phyloP scores from a whole-genome alignment of 2,888 invertebrate species.

The Tholera decimalis region DNA sequence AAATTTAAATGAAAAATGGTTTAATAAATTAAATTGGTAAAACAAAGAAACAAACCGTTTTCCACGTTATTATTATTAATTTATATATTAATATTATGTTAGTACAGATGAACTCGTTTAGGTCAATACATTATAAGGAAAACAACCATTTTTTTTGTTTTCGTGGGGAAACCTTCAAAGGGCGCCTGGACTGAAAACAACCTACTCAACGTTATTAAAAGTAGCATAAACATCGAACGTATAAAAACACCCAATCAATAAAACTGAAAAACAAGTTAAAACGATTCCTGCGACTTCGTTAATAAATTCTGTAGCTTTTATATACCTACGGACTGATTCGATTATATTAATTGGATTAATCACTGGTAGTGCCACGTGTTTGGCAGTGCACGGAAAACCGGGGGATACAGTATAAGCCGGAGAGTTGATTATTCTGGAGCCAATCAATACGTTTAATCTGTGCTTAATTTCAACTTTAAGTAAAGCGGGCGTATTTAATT shows the following conservation, averaged over 20 bases:
- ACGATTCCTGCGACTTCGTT: constrained; percentile 24
- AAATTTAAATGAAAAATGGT: too few relatives aligned
- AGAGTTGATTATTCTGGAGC: constrained; percentile 16
- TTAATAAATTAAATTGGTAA: too few relatives aligned
- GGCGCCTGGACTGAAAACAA: too few relatives aligned
- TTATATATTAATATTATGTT: too few relatives aligned
- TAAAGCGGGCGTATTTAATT: constrained; percentile 5
- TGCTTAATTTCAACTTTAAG: neutral
- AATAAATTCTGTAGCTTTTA: constrained; percentile 53
- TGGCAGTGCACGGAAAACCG: constrained; percentile 33
- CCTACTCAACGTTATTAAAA: too few relatives aligned
- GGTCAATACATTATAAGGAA: too few relatives aligned
- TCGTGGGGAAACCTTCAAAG: too few relatives aligned
- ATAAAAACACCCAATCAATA: constrained; percentile 25
- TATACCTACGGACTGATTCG: constrained; percentile 52
- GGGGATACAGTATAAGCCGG: constrained; percentile 5
- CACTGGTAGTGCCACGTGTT: constrained; percentile 44
- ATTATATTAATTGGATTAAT: constrained; percentile 67
- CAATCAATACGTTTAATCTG: neutral
- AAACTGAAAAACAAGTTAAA: constrained; percentile 37
- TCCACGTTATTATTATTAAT: too few relatives aligned
- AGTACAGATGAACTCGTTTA: too few relatives aligned
- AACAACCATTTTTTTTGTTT: too few relatives aligned
- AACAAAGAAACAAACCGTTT: too few relatives aligned
- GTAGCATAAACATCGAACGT: neutral